Evolutionary conservation across 2,888 invertebrate genomes (phyloP).

Genomic region (Aricia artaxerxes): DNA sequence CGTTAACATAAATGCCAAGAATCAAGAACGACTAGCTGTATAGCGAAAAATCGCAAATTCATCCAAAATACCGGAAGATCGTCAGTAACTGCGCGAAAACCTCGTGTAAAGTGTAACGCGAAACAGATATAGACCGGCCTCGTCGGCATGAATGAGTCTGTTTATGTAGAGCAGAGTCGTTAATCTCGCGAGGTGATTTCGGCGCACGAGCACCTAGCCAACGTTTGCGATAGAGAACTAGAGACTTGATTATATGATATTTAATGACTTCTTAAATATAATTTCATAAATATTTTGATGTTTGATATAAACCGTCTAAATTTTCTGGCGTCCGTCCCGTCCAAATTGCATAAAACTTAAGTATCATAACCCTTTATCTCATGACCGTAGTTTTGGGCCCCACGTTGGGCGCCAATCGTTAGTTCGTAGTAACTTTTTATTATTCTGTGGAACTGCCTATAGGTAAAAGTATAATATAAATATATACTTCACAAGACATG

Average conservation of each 20-base stretch:
- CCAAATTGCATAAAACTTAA: too few relatives aligned
- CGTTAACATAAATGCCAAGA: background rate
- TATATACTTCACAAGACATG: too few relatives aligned
- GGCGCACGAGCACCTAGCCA: slow-evolving; percentile 24
- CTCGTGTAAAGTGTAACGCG: slow-evolving; percentile 17
- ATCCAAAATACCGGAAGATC: background rate
- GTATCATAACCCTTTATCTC: too few relatives aligned
- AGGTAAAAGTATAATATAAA: too few relatives aligned
- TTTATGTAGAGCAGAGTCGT: slow-evolving; percentile 24
- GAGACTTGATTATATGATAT: too few relatives aligned
- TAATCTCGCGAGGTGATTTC: slow-evolving; percentile 25
- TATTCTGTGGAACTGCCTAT: too few relatives aligned
- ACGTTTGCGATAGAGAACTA: background rate
- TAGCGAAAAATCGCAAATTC: background rate
- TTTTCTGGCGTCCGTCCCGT: too few relatives aligned
- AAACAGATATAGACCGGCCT: slow-evolving; percentile 22
- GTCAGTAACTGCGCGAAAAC: background rate
- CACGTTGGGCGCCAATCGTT: background rate
- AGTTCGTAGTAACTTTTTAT: background rate
- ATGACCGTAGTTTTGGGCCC: background rate
- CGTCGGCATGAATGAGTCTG: slow-evolving; percentile 26
- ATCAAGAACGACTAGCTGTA: background rate
- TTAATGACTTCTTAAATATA: too few relatives aligned
- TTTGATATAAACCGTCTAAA: too few relatives aligned
- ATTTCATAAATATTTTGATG: too few relatives aligned